phyloP scores from a whole-genome alignment of 2,797 vertebrate species.

The Saguinus oedipus region DNA sequence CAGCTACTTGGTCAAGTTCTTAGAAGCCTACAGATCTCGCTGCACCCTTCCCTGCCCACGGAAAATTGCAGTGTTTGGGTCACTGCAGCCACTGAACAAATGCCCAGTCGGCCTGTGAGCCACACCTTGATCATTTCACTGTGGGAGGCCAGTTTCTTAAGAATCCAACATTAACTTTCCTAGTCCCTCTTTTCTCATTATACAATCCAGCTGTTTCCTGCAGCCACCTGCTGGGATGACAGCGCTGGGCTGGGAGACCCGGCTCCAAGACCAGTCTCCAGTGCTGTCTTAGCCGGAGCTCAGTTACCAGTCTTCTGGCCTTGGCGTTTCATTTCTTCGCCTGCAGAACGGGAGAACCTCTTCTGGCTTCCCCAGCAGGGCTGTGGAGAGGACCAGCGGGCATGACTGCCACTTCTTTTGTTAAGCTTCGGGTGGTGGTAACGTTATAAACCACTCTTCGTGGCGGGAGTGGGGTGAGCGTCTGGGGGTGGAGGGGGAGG shows the following conservation, averaged over 20 bases:
- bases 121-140: neutral
- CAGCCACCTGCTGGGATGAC: neutral
- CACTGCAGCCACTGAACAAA: conserved; percentile 9
- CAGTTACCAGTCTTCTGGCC: neutral
- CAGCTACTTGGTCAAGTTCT: neutral
- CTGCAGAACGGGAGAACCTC: neutral
- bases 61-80: conserved; percentile 15
- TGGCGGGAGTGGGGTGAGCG: neutral
- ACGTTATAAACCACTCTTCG: neutral
- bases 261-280: neutral
- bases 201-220: conserved; percentile 69
- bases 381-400: neutral
- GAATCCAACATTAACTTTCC: conserved; percentile 37
- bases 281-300: neutral
- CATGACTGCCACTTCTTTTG: neutral
- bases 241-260: neutral
- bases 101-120: neutral
- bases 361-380: neutral
- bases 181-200: conserved; percentile 29
- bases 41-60: neutral
- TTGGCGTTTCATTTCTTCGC: neutral
- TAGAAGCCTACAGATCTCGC: neutral
- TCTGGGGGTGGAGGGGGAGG: neutral
- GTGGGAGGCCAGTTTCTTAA: conserved; percentile 71
- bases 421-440: neutral